Evolutionary conservation across 1,140 invertebrate species (phyloP), one percentile per base, ranked within the genome.

Genomic region (Aporrectodea caliginosa): DNA sequence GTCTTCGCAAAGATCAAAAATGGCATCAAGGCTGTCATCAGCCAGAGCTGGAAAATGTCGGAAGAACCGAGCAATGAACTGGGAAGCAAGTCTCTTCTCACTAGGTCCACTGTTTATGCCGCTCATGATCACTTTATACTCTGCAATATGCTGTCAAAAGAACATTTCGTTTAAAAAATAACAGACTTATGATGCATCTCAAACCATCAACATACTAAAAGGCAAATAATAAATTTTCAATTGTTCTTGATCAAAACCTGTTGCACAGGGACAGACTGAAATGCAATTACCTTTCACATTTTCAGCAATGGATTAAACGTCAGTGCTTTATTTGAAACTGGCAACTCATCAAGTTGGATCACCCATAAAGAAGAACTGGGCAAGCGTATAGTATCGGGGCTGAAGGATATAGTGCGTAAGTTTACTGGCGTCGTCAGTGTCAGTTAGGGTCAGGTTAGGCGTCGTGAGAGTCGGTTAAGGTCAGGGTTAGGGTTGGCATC

Each of bases 1-100:
- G 91, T 98, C 96, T 90, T 98, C 97, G 87, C 96, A 98, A 0
- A 98, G 90, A 90, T 98, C 95, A 82, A 98, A 92, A 84, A 96
- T 91, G 80, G 95, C 94, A 90, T 98, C 94, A 79, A 98, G 93
- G 2, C 95, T 94, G 85, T 93, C 91, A 84, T 94, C 92, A 12
- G 93, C 91, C 74, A 95, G 88, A 81, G 91, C 90, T 14, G 96
- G 96, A 88, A 98, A 98, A 88, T 93, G 91, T 85, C 95, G 95
- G 84, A 97, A 96, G 89, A 98, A 98, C 86, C 95, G 92, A 0
- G 94, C 93, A 86, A 98, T 97, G 83, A 98, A 97, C 89, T 98
- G 96, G 31, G 95, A 95, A 30, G 95, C 95, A 75, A 98, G 89
- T 80, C 94, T 91, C 87, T 98, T 98, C 86, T 98, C 95, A 84